These are phyloP conservation scores for Cydia fagiglandana DNA, from an alignment of 1,140 invertebrate genomes.

Conservation along the genomic window DNA sequence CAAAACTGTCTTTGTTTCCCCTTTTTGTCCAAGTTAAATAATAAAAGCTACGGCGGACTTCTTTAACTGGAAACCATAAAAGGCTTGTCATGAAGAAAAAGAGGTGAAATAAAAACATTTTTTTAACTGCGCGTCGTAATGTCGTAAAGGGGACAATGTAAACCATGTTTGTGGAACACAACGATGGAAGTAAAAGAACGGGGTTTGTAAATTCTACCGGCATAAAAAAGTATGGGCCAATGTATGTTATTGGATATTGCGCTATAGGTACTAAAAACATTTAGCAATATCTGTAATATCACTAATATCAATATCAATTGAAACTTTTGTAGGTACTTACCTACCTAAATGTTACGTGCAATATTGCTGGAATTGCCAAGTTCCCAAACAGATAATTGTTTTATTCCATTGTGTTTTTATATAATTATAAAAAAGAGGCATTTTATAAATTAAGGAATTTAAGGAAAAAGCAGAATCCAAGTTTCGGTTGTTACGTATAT, in stretches of 20 bases:
- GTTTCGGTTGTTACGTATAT: no score
- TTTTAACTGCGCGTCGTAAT: constrained; percentile 30
- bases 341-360: not conserved
- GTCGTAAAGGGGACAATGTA: constrained; percentile 15
- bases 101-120: constrained; percentile 44
- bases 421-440: no score
- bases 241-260: constrained; percentile 11
- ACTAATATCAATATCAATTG: constrained; percentile 10
- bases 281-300: constrained; percentile 7
- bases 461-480: no score
- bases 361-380: not conserved
- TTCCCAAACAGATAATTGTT: no score
- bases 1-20: constrained; percentile 69
- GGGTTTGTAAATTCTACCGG: constrained; percentile 10
- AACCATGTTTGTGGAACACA: constrained; percentile 13
- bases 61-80: constrained; percentile 47
- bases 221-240: constrained; percentile 3
- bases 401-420: no score
- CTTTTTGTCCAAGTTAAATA: constrained; percentile 65
- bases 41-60: constrained; percentile 56
- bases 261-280: not conserved
- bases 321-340: not conserved
- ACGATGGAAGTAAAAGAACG: not conserved
- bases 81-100: constrained; percentile 41
- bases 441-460: no score